phyloP scores from a whole-genome alignment of 2,797 vertebrate genomes.

The Sebastiscus albofasciatus region DNA sequence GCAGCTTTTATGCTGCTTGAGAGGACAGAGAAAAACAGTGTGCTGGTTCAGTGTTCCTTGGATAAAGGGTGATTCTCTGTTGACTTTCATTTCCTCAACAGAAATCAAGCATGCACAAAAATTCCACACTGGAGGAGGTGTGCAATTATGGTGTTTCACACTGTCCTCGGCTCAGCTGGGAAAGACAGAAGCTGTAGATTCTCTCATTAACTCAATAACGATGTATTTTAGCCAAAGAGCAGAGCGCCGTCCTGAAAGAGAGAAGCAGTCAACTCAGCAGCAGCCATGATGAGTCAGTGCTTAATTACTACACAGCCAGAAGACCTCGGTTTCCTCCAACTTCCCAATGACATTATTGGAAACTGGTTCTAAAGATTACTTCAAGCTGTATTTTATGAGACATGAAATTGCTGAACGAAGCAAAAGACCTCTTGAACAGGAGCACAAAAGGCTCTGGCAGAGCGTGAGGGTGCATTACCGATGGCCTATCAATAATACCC shows the following conservation, averaged over 20 bases:
- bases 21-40: slow-evolving; percentile 6
- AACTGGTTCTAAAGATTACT: slow-evolving; percentile 61
- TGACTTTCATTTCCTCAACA: slow-evolving; percentile 32
- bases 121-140: slow-evolving; percentile 3
- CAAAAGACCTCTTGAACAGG: slow-evolving; percentile 33
- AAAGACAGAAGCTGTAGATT: slow-evolving; percentile 23
- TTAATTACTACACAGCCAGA: slow-evolving; percentile 61
- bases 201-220: slow-evolving; percentile 29
- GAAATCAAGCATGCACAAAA: slow-evolving; percentile 26
- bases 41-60: slow-evolving; percentile 6
- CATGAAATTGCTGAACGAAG: slow-evolving; percentile 72
- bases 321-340: slow-evolving; percentile 43
- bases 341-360: slow-evolving; percentile 63
- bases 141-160: slow-evolving; percentile 43
- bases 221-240: slow-evolving; percentile 28
- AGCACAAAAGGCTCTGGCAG: slow-evolving; percentile 52
- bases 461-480: slow-evolving; percentile 57
- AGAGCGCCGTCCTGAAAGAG: slow-evolving; percentile 12
- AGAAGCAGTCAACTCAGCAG: slow-evolving; percentile 55
- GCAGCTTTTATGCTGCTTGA: slow-evolving; percentile 14
- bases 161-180: slow-evolving; percentile 22
- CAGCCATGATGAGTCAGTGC: slow-evolving; percentile 50
- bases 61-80: slow-evolving; percentile 21
- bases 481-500: slow-evolving; percentile 69
- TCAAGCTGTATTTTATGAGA: slow-evolving; percentile 65